Conservation (phyloP, 2,888 invertebrate genomes). For the Apotomis capreana region DNA sequence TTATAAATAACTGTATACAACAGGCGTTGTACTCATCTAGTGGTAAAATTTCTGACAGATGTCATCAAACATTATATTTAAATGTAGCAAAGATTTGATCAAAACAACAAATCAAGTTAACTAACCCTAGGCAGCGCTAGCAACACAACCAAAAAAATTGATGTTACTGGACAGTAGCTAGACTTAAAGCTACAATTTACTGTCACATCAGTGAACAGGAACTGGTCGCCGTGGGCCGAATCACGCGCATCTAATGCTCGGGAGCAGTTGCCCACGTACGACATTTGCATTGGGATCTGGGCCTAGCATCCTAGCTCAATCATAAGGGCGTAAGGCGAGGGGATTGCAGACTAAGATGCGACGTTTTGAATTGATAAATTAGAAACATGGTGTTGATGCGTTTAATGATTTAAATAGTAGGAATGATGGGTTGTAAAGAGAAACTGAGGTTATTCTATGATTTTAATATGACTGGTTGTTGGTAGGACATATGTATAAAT, state of each 20-base stretch:
- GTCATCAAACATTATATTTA: too few species aligned
- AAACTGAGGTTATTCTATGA: too few species aligned
- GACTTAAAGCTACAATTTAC: slow-evolving; percentile 7
- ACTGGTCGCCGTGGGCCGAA: slow-evolving; percentile 73
- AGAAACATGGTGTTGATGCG: neutral
- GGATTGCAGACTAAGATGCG: neutral
- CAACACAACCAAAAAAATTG: neutral
- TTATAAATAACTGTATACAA: too few species aligned
- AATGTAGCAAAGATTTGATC: too few species aligned
- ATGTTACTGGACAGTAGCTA: neutral
- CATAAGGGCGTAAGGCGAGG: neutral
- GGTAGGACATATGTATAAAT: too few species aligned
- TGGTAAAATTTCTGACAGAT: too few species aligned
- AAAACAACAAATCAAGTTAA: too few species aligned
- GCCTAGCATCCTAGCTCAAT: slow-evolving; percentile 50
- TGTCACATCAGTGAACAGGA: slow-evolving; percentile 46
- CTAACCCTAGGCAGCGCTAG: too few species aligned
- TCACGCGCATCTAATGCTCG: slow-evolving; percentile 72
- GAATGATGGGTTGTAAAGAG: too few species aligned
- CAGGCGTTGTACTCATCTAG: too few species aligned
- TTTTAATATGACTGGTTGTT: too few species aligned
- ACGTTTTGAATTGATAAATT: neutral
- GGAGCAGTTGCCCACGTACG: slow-evolving; percentile 72
- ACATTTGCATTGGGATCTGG: slow-evolving; percentile 78
- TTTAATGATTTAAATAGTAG: too few species aligned